phyloP scores from a whole-genome alignment of 92 coral and sea anemone genomes.

The Montipora capitata region DNA sequence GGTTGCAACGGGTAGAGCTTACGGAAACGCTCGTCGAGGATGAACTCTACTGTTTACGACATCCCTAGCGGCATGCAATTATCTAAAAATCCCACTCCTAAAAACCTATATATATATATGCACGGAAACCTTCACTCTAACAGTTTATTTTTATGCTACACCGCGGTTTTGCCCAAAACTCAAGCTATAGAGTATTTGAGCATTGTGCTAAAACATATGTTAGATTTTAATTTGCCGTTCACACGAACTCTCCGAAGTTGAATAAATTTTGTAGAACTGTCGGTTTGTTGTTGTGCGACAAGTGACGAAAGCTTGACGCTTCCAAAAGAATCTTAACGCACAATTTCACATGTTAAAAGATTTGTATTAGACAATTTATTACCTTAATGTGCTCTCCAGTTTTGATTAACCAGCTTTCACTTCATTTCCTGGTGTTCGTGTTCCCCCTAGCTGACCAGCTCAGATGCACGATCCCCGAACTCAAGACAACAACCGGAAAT shows the following conservation, averaged over 20 bases:
- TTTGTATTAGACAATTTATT: neutral
- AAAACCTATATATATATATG: too few species aligned
- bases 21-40: too few species aligned
- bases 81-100: too few species aligned
- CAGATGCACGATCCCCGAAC: slow-evolving; percentile 1
- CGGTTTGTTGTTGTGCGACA: neutral
- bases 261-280: neutral
- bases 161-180: neutral
- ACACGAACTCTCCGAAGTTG: neutral
- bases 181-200: neutral
- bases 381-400: neutral
- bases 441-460: neutral
- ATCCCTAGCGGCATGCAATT: too few species aligned
- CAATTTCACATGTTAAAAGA: neutral
- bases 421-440: neutral
- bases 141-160: neutral
- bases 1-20: too few species aligned
- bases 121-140: neutral
- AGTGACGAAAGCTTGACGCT: neutral
- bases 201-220: neutral
- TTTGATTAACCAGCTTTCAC: neutral
- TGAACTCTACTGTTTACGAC: too few species aligned
- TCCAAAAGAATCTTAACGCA: neutral
- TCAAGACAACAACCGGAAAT: neutral
- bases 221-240: neutral